A percentile compares a stretch with the other conserved stretches of the same genome.
These are phyloP conservation scores for Drosophila melanica DNA, from an alignment of 1,140 invertebrate species.

Conservation along the genomic window DNA sequence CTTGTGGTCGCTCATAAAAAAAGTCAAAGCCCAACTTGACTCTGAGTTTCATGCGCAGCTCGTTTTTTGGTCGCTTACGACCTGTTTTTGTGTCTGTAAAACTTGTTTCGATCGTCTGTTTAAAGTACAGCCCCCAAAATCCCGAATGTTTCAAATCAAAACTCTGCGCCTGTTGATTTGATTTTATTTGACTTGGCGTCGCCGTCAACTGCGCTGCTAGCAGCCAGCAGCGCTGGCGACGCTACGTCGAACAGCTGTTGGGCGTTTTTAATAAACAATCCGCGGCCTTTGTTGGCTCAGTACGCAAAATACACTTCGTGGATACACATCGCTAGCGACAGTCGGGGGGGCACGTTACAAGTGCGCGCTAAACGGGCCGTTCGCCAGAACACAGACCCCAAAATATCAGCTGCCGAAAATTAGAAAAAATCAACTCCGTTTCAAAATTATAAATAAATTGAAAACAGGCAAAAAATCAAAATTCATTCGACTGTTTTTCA, in stretches of 20 bases:
- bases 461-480: not conserved
- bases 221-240: slow-evolving; percentile 34
- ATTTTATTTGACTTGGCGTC: slow-evolving; percentile 40
- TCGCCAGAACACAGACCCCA: slow-evolving; percentile 44
- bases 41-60: slow-evolving; percentile 42
- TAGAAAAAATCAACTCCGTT: not conserved
- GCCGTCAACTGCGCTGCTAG: slow-evolving; percentile 1
- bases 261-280: slow-evolving; percentile 75
- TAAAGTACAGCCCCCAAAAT: slow-evolving; percentile 11
- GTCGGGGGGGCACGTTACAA: slow-evolving; percentile 41
- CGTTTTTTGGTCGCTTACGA: slow-evolving; percentile 45
- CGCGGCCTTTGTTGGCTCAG: slow-evolving; percentile 55
- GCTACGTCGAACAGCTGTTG: slow-evolving; percentile 66
- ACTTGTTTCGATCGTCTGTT: slow-evolving; percentile 30
- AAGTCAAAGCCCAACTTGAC: slow-evolving; percentile 30
- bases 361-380: slow-evolving; percentile 61
- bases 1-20: slow-evolving; percentile 58
- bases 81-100: slow-evolving; percentile 48
- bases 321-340: slow-evolving; percentile 61
- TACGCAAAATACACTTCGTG: slow-evolving; percentile 68
- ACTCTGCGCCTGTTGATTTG: slow-evolving; percentile 46
- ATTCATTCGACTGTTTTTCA: slow-evolving; percentile 13
- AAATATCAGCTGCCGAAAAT: slow-evolving; percentile 23
- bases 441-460: not conserved
- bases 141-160: slow-evolving; percentile 10